phyloP scores from a whole-genome alignment of 1,140 invertebrate genomes.

The Dufourea novaeangliae region DNA sequence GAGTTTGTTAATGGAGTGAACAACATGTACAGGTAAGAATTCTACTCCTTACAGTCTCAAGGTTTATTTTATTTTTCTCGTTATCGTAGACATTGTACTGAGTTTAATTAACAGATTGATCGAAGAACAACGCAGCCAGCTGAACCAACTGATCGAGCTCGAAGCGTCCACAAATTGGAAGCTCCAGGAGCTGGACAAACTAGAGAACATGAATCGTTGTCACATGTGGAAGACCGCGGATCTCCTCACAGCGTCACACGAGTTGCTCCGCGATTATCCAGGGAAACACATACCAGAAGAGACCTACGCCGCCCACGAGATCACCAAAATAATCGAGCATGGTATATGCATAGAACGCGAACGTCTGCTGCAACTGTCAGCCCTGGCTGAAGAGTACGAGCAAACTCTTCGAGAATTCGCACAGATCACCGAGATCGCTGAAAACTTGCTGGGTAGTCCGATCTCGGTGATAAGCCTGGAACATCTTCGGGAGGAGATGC shows the following conservation, averaged over 20 bases:
- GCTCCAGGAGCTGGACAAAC: slow-evolving; percentile 85
- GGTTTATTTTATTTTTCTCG: too few species aligned
- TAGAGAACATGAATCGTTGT: slow-evolving; percentile 84
- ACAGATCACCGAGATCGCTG: slow-evolving; percentile 91
- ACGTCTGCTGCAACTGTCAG: slow-evolving; percentile 86
- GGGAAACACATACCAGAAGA: slow-evolving; percentile 85
- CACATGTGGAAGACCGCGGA: slow-evolving; percentile 81
- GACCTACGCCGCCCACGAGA: slow-evolving; percentile 85
- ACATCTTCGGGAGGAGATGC: slow-evolving; percentile 92
- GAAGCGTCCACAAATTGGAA: slow-evolving; percentile 84
- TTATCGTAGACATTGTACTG: too few species aligned
- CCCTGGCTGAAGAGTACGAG: slow-evolving; percentile 91
- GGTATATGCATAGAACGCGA: slow-evolving; percentile 87
- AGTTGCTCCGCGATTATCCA: slow-evolving; percentile 85
- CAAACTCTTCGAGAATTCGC: slow-evolving; percentile 92
- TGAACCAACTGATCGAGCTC: slow-evolving; percentile 83
- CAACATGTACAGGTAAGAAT: slow-evolving; percentile 79
- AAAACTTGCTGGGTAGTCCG: slow-evolving; percentile 88
- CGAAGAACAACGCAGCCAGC: slow-evolving; percentile 81
- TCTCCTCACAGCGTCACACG: slow-evolving; percentile 82
- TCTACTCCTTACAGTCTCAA: too few species aligned
- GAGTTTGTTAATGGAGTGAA: slow-evolving; percentile 85
- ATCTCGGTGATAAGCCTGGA: slow-evolving; percentile 88
- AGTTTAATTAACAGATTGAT: slow-evolving; percentile 73
- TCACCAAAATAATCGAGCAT: slow-evolving; percentile 86